phyloP scores from a whole-genome alignment of 2,888 invertebrate species.

The Tetragnatha montana region DNA sequence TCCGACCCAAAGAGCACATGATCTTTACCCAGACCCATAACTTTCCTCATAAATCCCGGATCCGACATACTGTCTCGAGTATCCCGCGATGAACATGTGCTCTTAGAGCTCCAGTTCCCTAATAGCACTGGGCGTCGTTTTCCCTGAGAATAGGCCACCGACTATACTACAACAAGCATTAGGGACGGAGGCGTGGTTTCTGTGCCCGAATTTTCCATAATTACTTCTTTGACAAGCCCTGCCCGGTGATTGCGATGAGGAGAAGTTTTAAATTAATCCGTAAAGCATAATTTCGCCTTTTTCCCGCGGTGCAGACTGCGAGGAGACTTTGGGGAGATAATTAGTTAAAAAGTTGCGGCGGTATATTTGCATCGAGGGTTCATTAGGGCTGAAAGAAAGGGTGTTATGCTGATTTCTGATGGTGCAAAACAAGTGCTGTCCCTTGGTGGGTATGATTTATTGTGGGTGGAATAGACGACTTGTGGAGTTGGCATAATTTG shows the following conservation, averaged over 20 bases:
- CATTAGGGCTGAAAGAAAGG: background rate
- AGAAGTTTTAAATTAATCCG: slow-evolving; percentile 42
- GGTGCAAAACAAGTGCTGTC: background rate
- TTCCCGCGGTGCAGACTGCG: background rate
- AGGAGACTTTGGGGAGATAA: slow-evolving; percentile 9
- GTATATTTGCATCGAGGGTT: background rate
- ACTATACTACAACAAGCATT: slow-evolving; percentile 21
- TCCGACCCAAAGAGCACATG: background rate
- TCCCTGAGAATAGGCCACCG: background rate
- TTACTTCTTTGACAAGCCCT: slow-evolving; percentile 28
- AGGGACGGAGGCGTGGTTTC: background rate
- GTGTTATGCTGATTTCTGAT: background rate
- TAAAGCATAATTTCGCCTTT: slow-evolving; percentile 26
- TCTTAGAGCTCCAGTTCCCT: background rate
- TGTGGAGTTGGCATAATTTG: too few species aligned
- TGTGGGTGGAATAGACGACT: too few species aligned
- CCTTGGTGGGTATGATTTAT: too few species aligned
- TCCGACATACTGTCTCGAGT: background rate
- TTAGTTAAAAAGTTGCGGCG: slow-evolving; percentile 13
- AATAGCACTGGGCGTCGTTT: slow-evolving; percentile 16
- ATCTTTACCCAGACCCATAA: background rate
- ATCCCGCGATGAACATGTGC: slow-evolving; percentile 5
- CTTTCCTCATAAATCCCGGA: background rate
- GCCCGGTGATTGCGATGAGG: slow-evolving; percentile 33
- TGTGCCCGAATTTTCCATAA: slow-evolving; percentile 24